Evolutionary conservation across 2,888 invertebrate genomes (phyloP), one percentile per base, ranked within the genome.

Genomic region (Notodromas monacha): DNA sequence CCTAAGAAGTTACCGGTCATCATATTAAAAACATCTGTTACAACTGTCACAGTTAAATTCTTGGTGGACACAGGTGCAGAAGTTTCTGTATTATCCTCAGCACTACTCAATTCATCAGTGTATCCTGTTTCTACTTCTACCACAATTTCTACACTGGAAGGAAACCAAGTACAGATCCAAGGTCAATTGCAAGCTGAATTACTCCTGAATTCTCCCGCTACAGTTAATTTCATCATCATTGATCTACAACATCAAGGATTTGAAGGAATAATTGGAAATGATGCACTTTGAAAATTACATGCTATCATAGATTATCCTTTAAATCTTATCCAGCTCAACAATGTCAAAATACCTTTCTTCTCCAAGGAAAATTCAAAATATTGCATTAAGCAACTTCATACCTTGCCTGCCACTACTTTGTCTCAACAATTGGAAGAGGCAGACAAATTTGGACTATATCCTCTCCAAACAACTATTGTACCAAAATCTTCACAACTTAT

Each of bases 81-180:
- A 21, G 21, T 21, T 21, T 21, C 21, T n/a, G 21, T 21, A 21
- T 21, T 21, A 21, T 21, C 21, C 21, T 21, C 21, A 21, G 21
- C 21, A 6, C 21, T 21, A 21, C 21, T 21, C 21, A 21, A 21
- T n/a, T 21, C 21, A 8, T 21, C 21, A 8, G 21, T 21, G 21
- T 21, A 21, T 21, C 21, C 21, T 21, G 21, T 21, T 8, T 21
- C 21, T 21, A 21, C 21, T 21, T 21, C 21, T 21, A 21, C 21
- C n/a, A 21, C 21, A 21, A 21, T 21, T 21, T 21, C 21, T 21
- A 21, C 21, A 21, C 21, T 21, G n/a, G 21, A 21, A 21, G 21
- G 21, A n/a, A 21, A 21, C 21, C 21, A 21, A 21, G 21, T 21
- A 21, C 21, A 6, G n/a, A 21, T 21, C 21, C 21, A 21, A 21